These are phyloP conservation scores for Ceyx melanurus DNA, from an alignment of 2,113 vertebrate genomes.

Conservation along the genomic window DNA sequence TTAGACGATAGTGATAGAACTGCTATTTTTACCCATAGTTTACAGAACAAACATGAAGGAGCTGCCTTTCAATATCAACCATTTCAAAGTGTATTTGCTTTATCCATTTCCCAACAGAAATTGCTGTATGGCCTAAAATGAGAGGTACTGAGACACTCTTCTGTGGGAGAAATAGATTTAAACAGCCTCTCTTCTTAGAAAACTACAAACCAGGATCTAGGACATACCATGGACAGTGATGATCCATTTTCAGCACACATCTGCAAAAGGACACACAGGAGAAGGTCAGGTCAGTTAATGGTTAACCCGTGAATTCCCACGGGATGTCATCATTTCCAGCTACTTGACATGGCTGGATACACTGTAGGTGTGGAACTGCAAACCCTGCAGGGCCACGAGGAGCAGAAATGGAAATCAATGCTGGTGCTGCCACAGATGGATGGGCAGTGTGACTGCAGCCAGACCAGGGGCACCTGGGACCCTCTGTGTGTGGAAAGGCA, in stretches of 20 bases:
- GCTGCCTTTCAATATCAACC: not conserved
- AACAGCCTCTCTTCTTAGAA: not conserved
- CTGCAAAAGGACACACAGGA: conserved; percentile 70
- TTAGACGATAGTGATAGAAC: not conserved
- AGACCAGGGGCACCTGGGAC: not conserved
- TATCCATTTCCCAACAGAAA: not conserved
- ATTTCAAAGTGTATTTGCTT: not conserved
- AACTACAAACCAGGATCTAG: not conserved
- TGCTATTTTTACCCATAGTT: not conserved
- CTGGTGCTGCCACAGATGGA: not conserved
- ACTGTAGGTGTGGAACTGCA: not conserved
- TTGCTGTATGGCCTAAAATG: not conserved
- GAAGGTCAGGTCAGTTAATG: not conserved
- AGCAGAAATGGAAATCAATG: not conserved
- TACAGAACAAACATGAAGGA: not conserved
- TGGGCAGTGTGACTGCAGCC: not conserved
- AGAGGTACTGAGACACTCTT: not conserved
- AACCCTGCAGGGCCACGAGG: not conserved
- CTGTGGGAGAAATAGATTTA: not conserved
- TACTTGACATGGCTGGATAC: not conserved
- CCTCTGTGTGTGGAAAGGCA: not conserved
- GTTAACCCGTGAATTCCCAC: not conserved
- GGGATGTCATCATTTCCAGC: not conserved
- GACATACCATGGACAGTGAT: conserved; percentile 96
- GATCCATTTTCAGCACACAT: conserved; percentile 98